These are phyloP conservation scores for Hormaphis cornu DNA, from an alignment of 1,140 invertebrate species.

Conservation along the genomic window DNA sequence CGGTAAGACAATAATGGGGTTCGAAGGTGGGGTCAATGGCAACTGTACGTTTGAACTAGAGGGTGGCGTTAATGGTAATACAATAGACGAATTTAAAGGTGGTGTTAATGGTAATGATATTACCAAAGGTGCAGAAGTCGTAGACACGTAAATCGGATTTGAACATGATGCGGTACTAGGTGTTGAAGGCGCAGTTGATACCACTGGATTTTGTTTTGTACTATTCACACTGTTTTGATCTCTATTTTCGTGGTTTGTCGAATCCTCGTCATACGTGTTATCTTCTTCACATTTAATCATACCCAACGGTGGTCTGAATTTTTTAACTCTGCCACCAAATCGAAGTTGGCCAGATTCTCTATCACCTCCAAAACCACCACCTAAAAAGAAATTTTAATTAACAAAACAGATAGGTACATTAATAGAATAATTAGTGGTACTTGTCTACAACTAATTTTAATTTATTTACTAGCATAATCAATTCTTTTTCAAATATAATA, in stretches of 20 bases:
- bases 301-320: constrained; percentile 54
- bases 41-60: background rate
- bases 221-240: too few relatives aligned
- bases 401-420: too few relatives aligned
- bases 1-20: background rate
- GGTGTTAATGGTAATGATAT: constrained; percentile 14
- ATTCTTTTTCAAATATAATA: too few relatives aligned
- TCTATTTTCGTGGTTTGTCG: too few relatives aligned
- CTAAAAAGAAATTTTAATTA: constrained; percentile 37
- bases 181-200: background rate
- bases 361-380: constrained; percentile 76
- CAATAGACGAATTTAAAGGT: background rate
- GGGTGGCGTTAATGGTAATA: background rate
- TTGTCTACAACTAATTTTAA: too few relatives aligned
- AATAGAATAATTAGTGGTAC: too few relatives aligned
- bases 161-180: background rate
- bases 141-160: background rate
- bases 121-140: background rate
- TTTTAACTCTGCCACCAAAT: constrained; percentile 70
- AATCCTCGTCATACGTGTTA: background rate
- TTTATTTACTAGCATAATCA: too few relatives aligned
- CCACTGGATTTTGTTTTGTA: background rate
- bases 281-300: constrained; percentile 35
- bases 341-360: constrained; percentile 81
- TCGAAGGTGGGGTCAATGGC: background rate